Base-by-base conservation (phyloP, 1,140 invertebrate genomes). In the Antheraea pernyi region DNA sequence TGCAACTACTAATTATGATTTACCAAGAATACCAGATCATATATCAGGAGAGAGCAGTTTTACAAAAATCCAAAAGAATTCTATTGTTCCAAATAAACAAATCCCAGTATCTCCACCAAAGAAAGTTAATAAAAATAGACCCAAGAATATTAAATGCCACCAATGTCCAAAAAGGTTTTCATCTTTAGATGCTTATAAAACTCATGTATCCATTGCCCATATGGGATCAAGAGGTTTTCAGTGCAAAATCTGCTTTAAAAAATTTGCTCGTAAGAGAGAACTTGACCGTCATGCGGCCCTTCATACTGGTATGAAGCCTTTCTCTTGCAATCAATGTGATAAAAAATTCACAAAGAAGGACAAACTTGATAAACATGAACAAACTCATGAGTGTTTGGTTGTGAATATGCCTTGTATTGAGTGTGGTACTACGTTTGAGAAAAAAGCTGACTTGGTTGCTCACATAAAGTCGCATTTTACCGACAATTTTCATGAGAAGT, bases 291-390 rank as follows among this genome's bases (percentile, higher is more conserved):
- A 96, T 86, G 86, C 93, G 9, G 89, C 93, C 7, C 88, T 95
- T 1, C 95, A 96, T 80, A 93, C 94, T 65, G 94, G 93, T 3
- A 89, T 94, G 83, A 94, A 94, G 67, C 92, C 94, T 7, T 95
- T 95, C 73, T 93, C 93, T 42, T 96, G 95, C 80, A 92, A 84
- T 64, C 91, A 93, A 65, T 96, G 95, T 85, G 92, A 93, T 67
- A 95, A 95, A 75, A 93, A 93, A 68, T 96, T 96, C 76, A 94
- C 93, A 36, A 92, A 94, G 18, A 95, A 95, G 73, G 95, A 96
- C 75, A 95, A 95, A 82, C 81, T 96, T 69, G 93, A 95, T 19
- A 92, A 95, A 19, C 95, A 96, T 84, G 93, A 94, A 79, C 79
- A 94, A 67, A 94, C 94, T 73, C 94, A 94, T 73, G 94, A 94